Percentiles rank a stretch among this genome's conserved stretches.
Evolutionary conservation across 2,797 vertebrate species (phyloP).

Genomic region (Lateolabrax maculatus): DNA sequence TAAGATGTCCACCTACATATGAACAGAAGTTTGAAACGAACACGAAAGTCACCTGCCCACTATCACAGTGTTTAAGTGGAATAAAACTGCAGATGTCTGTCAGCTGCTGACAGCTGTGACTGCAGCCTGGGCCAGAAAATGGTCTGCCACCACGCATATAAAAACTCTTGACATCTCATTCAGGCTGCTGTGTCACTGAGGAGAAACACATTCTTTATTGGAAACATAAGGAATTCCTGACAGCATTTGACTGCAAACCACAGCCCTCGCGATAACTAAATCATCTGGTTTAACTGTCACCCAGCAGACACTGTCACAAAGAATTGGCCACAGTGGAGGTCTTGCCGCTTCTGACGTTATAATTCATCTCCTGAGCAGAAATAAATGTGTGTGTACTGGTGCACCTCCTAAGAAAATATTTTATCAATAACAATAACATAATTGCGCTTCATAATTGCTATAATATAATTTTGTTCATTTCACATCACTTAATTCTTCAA

Average conservation of each 20-base stretch:
- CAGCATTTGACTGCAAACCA: constrained; percentile 55
- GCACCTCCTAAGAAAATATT: neutral
- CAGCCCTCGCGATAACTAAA: constrained; percentile 34
- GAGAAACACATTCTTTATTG: constrained; percentile 49
- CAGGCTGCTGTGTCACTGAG: constrained; percentile 43
- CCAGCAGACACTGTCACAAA: constrained; percentile 42
- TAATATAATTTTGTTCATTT: neutral
- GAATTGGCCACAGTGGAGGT: constrained; percentile 29
- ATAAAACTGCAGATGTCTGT: constrained; percentile 23
- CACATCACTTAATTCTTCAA: neutral
- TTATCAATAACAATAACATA: neutral
- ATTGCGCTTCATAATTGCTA: neutral
- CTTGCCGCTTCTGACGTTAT: constrained; percentile 12
- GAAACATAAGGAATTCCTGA: constrained; percentile 49
- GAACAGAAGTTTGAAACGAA: constrained; percentile 2
- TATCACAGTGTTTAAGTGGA: constrained; percentile 21
- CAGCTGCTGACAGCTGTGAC: constrained; percentile 47
- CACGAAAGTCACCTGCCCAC: constrained; percentile 29
- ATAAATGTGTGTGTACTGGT: neutral
- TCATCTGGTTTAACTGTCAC: constrained; percentile 53
- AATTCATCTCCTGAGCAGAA: constrained; percentile 30
- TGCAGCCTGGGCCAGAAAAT: constrained; percentile 27
- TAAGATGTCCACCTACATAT: neutral
- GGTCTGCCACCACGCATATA: constrained; percentile 32
- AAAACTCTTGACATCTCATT: constrained; percentile 61